Evolutionary conservation across 2,888 invertebrate genomes (phyloP).

Genomic region (Agrilus cyanescens): DNA sequence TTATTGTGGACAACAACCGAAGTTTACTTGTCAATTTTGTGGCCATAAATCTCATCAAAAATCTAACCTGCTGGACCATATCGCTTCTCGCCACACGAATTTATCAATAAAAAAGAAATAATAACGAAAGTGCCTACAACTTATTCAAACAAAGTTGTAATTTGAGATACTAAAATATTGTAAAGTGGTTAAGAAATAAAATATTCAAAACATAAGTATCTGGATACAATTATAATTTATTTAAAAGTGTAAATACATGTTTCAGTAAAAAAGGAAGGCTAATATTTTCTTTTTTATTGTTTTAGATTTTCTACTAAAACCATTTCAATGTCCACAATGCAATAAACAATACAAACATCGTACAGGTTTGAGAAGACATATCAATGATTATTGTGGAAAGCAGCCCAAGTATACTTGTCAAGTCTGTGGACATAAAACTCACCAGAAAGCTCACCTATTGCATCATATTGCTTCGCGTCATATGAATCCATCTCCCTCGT

Average conservation of each 20-base stretch:
- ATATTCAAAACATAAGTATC: no score
- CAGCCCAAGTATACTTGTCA: slow-evolving; percentile 12
- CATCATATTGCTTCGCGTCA: slow-evolving; percentile 5
- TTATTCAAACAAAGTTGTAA: no score
- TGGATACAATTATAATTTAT: no score
- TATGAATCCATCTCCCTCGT: slow-evolving; percentile 2
- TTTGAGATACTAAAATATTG: no score
- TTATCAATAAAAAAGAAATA: no score
- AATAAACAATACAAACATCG: slow-evolving; percentile 12
- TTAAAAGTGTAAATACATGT: no score
- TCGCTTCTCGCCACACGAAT: no score
- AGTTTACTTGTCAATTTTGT: slow-evolving; percentile 12
- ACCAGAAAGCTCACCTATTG: slow-evolving; percentile 9
- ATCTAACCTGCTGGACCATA: background rate
- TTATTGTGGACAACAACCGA: slow-evolving; percentile 10
- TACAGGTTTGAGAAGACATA: slow-evolving; percentile 13
- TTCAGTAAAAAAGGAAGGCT: no score
- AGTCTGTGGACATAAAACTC: slow-evolving; percentile 9
- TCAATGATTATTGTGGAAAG: slow-evolving; percentile 16
- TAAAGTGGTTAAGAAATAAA: no score
- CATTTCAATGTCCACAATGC: slow-evolving; percentile 8
- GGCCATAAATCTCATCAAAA: slow-evolving; percentile 7
- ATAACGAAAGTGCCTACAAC: no score
- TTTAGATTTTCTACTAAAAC: slow-evolving; percentile 2
- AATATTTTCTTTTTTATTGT: no score